Evolutionary conservation across 1,140 invertebrate species (phyloP).

Genomic region (Bombus haemorrhoidalis): DNA sequence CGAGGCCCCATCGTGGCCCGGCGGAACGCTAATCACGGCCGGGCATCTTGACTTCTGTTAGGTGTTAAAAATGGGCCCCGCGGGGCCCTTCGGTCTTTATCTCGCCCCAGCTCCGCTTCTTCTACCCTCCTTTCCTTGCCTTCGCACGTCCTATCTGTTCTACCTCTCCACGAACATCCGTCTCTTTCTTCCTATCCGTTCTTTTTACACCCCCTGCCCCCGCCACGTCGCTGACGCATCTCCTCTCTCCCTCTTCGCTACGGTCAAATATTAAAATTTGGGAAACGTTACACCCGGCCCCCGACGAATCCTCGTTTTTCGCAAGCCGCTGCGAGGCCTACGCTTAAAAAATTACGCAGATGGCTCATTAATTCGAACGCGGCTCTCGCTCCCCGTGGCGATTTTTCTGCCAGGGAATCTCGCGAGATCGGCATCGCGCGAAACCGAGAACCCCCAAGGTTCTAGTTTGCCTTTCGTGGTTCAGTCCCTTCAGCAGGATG

Average conservation of each 20-base stretch:
- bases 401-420: conserved; percentile 23
- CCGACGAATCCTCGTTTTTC: conserved; percentile 47
- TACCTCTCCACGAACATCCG: background rate
- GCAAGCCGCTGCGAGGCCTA: background rate
- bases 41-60: conserved; percentile 78
- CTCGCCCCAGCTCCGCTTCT: conserved; percentile 54
- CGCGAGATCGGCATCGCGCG: conserved; percentile 44
- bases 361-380: conserved; percentile 49
- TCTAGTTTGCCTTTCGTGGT: background rate
- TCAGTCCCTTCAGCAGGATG: background rate
- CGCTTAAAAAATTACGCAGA: conserved; percentile 50
- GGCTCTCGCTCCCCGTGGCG: conserved; percentile 24
- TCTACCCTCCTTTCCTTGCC: background rate
- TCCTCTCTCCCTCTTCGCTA: background rate
- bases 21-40: conserved; percentile 70
- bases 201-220: background rate
- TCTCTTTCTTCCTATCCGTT: background rate
- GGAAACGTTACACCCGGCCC: conserved; percentile 70
- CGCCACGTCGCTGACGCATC: background rate
- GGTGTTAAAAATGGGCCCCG: conserved; percentile 78
- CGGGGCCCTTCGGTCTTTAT: conserved; percentile 72
- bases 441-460: conserved; percentile 11
- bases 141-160: background rate
- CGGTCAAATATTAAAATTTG: conserved; percentile 75
- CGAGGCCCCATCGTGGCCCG: conserved; percentile 53